Evolutionary conservation across 64 coral and sea anemone genomes (phyloP).

Genomic region (Montipora capricornis): DNA sequence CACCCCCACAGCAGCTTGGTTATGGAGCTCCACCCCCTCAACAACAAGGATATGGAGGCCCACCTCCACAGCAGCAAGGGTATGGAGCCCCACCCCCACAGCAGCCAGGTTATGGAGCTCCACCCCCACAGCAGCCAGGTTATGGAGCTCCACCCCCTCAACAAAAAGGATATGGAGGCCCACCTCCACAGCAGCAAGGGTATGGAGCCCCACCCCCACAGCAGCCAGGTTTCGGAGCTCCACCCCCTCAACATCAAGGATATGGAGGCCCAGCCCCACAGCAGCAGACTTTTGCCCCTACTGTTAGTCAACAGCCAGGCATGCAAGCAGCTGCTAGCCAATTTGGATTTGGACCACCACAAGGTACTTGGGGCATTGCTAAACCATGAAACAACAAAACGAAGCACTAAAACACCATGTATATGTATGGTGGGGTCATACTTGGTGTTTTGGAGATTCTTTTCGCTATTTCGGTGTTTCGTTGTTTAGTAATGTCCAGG

Average conservation of each 20-base stretch:
- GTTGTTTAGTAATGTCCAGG: too few species aligned
- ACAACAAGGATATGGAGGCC: constrained; percentile 12
- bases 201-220: constrained; percentile 43
- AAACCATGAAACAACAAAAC: background rate
- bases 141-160: constrained; percentile 23
- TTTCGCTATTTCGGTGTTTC: too few species aligned
- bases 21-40: constrained; percentile 49
- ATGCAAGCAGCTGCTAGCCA: background rate
- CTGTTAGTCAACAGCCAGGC: background rate
- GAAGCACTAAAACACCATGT: too few species aligned
- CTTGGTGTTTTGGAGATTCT: too few species aligned
- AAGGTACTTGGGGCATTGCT: constrained; percentile 27
- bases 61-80: constrained; percentile 35
- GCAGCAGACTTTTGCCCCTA: constrained; percentile 24
- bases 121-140: constrained; percentile 23
- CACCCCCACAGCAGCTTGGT: constrained; percentile 15
- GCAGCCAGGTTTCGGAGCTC: constrained; percentile 2
- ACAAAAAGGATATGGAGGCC: constrained; percentile 34
- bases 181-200: constrained; percentile 29
- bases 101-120: constrained; percentile 43
- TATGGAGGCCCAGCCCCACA: constrained; percentile 18
- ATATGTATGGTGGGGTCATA: too few species aligned
- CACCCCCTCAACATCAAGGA: constrained; percentile 36
- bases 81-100: constrained; percentile 34
- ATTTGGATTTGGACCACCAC: constrained; percentile 12